These are phyloP conservation scores for Struthio camelus DNA, from an alignment of 2,113 vertebrate species.

Conservation along the genomic window DNA sequence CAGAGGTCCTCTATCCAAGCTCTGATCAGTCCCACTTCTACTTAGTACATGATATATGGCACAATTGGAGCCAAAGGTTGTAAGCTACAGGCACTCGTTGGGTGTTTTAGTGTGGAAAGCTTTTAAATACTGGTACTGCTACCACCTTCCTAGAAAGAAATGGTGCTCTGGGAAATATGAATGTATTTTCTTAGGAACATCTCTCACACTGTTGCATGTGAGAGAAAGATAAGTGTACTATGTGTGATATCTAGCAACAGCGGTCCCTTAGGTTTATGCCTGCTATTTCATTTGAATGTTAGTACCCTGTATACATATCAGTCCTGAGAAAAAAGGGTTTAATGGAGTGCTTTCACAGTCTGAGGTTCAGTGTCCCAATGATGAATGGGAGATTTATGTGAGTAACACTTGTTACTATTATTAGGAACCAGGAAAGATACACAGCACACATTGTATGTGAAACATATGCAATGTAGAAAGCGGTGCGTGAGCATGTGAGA, in stretches of 20 bases:
- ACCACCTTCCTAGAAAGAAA: not conserved
- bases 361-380: conserved; percentile 10
- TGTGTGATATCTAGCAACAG: not conserved
- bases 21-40: not conserved
- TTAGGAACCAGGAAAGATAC: not conserved
- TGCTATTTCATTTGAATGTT: conserved; percentile 1
- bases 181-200: not conserved
- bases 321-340: conserved; percentile 17
- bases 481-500: rapidly evolving
- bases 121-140: not conserved
- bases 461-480: not conserved
- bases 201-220: not conserved
- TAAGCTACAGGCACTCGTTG: not conserved
- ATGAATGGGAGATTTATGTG: not conserved
- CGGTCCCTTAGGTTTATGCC: not conserved
- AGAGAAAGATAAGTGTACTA: not conserved
- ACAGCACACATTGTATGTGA: not conserved
- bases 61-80: not conserved
- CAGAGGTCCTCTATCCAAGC: not conserved
- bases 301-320: not conserved
- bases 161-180: not conserved
- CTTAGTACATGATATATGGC: not conserved
- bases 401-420: conserved; percentile 9
- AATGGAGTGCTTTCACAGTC: conserved; percentile 9
- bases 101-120: not conserved